Conservation (phyloP, 2,888 invertebrate genomes). For the Apocheima hispidaria region DNA sequence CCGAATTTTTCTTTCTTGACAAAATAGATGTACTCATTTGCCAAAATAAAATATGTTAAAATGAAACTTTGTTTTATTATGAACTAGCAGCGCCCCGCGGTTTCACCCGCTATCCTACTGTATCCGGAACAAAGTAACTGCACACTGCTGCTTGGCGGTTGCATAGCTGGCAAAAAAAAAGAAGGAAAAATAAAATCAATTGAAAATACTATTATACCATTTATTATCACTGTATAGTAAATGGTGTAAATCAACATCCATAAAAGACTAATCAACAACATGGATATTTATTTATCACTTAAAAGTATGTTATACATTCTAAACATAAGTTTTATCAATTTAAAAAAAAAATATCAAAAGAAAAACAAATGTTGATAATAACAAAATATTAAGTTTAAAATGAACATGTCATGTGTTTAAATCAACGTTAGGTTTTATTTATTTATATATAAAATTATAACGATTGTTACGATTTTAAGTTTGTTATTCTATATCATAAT, state of each 20-base stretch:
- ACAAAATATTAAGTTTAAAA: constrained; percentile 71
- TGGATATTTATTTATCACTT: constrained; percentile 75
- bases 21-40: too few relatives aligned
- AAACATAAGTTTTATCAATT: constrained; percentile 67
- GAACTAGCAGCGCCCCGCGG: too few relatives aligned
- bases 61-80: too few relatives aligned
- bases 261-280: constrained; percentile 86
- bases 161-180: too few relatives aligned
- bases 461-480: too few relatives aligned
- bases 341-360: constrained; percentile 67
- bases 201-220: constrained; percentile 73
- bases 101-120: too few relatives aligned
- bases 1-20: too few relatives aligned
- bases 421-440: constrained; percentile 58
- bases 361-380: constrained; percentile 64
- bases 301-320: constrained; percentile 66
- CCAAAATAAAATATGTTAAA: too few relatives aligned
- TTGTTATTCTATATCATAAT: too few relatives aligned
- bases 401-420: constrained; percentile 75
- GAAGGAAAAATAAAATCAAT: constrained; percentile 38
- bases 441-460: too few relatives aligned
- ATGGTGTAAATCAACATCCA: constrained; percentile 85
- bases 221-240: constrained; percentile 84
- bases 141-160: too few relatives aligned
- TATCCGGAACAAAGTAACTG: too few relatives aligned